A percentile compares a stretch with the other conserved stretches of the same genome.
Evolutionary conservation across 2,113 vertebrate species (phyloP).

Genomic region (Gopherus evgoodei): DNA sequence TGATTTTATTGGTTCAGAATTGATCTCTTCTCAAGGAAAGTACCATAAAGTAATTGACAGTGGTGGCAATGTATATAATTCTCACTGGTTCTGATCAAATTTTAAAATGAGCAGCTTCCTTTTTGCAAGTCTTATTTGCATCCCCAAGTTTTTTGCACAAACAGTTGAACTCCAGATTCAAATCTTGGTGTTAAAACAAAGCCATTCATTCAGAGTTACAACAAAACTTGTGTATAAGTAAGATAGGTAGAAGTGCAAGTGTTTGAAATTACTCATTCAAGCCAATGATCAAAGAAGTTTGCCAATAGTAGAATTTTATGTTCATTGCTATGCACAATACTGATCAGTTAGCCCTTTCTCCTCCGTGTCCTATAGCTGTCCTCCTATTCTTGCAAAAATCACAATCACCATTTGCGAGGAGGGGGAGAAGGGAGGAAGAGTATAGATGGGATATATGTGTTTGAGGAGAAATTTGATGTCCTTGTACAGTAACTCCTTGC

Average conservation of each 20-base stretch:
- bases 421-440: not conserved
- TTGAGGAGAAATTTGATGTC: not conserved
- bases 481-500: not conserved
- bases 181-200: not conserved
- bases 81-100: not conserved
- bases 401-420: not conserved
- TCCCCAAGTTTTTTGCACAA: not conserved
- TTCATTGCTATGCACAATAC: not conserved
- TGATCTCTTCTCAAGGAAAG: not conserved
- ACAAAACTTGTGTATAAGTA: no score
- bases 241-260: not conserved
- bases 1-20: not conserved
- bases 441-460: not conserved
- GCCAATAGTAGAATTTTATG: not conserved
- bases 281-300: not conserved
- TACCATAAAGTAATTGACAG: not conserved
- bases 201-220: not conserved
- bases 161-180: not conserved
- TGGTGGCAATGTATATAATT: not conserved
- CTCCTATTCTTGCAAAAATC: not conserved
- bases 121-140: fast-evolving
- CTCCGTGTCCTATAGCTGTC: not conserved
- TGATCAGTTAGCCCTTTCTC: not conserved
- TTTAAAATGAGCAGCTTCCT: not conserved
- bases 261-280: not conserved